These are phyloP conservation scores for Drosophila insularis DNA, from an alignment of 1,140 invertebrate genomes.

Conservation along the genomic window DNA sequence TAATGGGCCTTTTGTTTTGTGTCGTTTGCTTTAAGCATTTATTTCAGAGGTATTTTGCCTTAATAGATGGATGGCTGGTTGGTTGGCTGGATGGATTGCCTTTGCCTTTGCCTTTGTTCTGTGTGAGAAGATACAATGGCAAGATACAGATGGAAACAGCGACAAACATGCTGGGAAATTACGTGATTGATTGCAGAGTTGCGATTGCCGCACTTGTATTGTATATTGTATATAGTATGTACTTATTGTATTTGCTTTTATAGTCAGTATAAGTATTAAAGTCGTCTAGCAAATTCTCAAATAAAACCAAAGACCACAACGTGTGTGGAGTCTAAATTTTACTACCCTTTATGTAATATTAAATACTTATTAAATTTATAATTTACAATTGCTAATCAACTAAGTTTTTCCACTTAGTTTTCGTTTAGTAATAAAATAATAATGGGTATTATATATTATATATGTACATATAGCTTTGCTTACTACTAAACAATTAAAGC, in stretches of 20 bases:
- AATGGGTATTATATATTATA: too few species aligned
- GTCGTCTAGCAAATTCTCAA: constrained; percentile 3
- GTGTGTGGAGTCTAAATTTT: not conserved
- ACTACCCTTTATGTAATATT: not conserved
- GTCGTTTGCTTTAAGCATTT: constrained; percentile 22
- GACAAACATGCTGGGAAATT: constrained; percentile 69
- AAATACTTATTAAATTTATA: not conserved
- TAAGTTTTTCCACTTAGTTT: too few species aligned
- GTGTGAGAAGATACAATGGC: constrained; percentile 63
- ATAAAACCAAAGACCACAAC: not conserved
- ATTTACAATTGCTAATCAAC: too few species aligned
- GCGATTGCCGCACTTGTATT: constrained; percentile 53
- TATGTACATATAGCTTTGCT: too few species aligned
- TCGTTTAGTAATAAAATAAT: too few species aligned
- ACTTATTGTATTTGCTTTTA: constrained; percentile 3
- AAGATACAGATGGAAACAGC: constrained; percentile 67
- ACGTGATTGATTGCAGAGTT: constrained; percentile 69
- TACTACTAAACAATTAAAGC: too few species aligned
- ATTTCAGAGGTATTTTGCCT: constrained; percentile 38
- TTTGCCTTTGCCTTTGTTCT: constrained; percentile 38
- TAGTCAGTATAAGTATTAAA: constrained; percentile 2
- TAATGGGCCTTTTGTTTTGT: constrained; percentile 65
- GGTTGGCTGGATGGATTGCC: not conserved
- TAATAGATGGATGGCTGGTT: constrained; percentile 36
- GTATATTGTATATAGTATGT: constrained; percentile 1